A percentile compares a stretch with the other conserved stretches of the same genome.
Evolutionary conservation across 2,113 vertebrate species (phyloP).

Genomic region (Triplophysa dalaica): DNA sequence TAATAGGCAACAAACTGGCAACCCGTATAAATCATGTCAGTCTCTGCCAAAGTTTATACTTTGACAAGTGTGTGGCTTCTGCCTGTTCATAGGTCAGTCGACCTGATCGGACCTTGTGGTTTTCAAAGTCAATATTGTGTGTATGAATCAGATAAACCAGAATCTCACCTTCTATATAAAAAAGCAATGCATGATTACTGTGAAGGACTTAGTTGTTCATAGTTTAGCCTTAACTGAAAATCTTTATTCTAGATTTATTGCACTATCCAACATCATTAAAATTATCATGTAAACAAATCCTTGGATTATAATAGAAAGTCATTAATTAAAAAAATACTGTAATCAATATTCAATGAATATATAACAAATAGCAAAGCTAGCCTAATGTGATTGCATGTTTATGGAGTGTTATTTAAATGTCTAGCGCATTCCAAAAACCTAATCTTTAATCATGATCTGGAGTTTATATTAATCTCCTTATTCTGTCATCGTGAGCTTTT

Average conservation of each 20-base stretch:
- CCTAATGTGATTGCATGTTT: slow-evolving; percentile 22
- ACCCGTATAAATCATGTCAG: not conserved
- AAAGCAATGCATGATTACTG: too few relatives aligned
- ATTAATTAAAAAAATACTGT: not conserved
- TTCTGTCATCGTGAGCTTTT: slow-evolving; percentile 12
- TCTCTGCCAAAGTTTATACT: not conserved
- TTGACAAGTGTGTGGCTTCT: too few relatives aligned
- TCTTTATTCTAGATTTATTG: not conserved
- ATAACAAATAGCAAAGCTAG: not conserved
- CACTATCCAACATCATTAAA: not conserved
- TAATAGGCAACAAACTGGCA: not conserved
- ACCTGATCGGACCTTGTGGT: not conserved
- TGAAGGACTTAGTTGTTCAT: too few relatives aligned
- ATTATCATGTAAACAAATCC: not conserved
- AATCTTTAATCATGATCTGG: slow-evolving; percentile 31
- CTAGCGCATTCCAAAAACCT: slow-evolving; percentile 21
- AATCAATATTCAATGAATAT: not conserved
- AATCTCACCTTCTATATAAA: too few relatives aligned
- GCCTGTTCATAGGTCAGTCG: not conserved
- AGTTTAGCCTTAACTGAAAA: not conserved
- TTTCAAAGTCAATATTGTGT: not conserved
- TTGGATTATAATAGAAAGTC: slow-evolving; percentile 1
- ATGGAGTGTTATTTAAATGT: slow-evolving; percentile 27
- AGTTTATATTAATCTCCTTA: slow-evolving; percentile 37
- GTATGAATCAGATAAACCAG: too few relatives aligned